Conservation (phyloP, 2,113 vertebrate species). For the Poeciliopsis occidentalis region DNA sequence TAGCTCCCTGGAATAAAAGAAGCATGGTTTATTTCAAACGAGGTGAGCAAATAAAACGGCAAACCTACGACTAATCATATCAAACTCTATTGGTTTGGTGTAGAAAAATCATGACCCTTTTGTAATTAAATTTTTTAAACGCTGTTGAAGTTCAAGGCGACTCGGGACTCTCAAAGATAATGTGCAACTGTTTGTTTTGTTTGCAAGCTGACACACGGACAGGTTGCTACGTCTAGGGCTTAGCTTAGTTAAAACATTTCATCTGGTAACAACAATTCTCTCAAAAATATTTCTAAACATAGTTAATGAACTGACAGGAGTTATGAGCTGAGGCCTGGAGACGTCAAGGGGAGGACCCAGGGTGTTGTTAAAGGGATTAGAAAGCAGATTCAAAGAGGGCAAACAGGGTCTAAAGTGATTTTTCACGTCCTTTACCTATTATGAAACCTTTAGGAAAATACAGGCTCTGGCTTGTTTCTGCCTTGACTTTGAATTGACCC, state of each 20-base stretch:
- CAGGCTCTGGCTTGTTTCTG: constrained; percentile 55
- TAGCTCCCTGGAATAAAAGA: constrained; percentile 82
- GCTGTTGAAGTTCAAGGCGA: no score
- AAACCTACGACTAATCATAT: neutral
- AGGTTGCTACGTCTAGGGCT: neutral
- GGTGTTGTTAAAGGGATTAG: no score
- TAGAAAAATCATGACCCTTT: neutral
- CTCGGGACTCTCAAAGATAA: no score
- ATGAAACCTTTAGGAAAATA: constrained; percentile 65
- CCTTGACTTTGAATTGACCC: constrained; percentile 50
- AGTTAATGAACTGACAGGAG: no score
- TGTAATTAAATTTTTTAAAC: neutral
- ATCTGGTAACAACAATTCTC: neutral
- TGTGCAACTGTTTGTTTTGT: no score
- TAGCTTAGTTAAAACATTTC: neutral
- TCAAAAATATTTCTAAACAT: constrained; percentile 5
- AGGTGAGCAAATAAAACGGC: neutral
- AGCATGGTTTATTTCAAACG: neutral
- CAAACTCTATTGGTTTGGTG: neutral
- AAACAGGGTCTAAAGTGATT: constrained; percentile 73
- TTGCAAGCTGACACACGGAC: no score
- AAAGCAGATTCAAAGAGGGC: constrained; percentile 58
- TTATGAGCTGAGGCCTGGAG: no score
- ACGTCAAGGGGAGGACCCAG: no score
- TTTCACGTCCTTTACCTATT: constrained; percentile 52